A percentile compares a stretch with the other conserved stretches of the same genome.
phyloP scores from a whole-genome alignment of 2,888 invertebrate genomes.

The Oegoconia quadripuncta region DNA sequence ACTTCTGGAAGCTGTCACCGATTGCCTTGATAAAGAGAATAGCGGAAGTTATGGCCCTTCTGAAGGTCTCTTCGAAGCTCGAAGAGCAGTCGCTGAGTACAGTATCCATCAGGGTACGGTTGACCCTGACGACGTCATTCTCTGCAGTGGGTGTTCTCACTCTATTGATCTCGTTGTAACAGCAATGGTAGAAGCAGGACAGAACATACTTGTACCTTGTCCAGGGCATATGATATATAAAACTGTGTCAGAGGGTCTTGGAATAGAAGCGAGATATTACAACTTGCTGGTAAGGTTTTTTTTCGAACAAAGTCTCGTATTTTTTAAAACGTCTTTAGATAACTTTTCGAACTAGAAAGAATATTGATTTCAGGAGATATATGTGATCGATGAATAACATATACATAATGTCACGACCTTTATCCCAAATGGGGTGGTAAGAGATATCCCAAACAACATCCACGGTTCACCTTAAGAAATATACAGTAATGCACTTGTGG shows the following conservation, averaged over 20 bases:
- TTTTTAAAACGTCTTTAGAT: neutral
- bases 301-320: neutral
- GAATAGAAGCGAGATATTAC: slow-evolving; percentile 88
- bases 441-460: too few species aligned
- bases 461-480: too few species aligned
- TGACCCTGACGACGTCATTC: slow-evolving; percentile 86
- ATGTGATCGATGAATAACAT: too few species aligned
- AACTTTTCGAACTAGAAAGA: too few species aligned
- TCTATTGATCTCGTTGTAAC: slow-evolving; percentile 95
- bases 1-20: slow-evolving; percentile 88
- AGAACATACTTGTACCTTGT: slow-evolving; percentile 95
- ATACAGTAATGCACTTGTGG: too few species aligned
- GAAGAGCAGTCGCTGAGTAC: slow-evolving; percentile 92
- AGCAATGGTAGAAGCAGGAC: slow-evolving; percentile 91
- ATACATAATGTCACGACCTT: too few species aligned
- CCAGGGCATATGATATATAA: slow-evolving; percentile 96
- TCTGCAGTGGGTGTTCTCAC: slow-evolving; percentile 97
- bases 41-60: slow-evolving; percentile 94
- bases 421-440: too few species aligned
- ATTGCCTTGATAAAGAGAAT: slow-evolving; percentile 82
- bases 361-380: too few species aligned
- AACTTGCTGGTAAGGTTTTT: slow-evolving; percentile 80
- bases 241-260: slow-evolving; percentile 91
- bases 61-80: slow-evolving; percentile 86
- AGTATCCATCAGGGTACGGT: slow-evolving; percentile 82